Conservation (phyloP, 2,888 invertebrate species). For the Acanthopleura granulata region DNA sequence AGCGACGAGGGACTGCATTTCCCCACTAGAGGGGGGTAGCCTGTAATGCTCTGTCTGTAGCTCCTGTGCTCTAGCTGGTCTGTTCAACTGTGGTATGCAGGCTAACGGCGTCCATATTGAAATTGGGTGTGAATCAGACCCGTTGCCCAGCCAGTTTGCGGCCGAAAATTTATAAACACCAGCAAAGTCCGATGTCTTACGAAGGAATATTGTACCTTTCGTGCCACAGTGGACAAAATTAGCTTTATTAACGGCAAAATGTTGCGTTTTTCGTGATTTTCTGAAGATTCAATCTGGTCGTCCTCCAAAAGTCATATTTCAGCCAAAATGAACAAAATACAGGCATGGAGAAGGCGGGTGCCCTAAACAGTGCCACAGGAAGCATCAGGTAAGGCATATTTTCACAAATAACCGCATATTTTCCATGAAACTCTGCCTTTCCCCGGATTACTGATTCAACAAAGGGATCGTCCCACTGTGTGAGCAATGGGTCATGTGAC, state of each 20-base stretch:
- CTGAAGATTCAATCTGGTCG: background rate
- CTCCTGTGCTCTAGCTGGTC: background rate
- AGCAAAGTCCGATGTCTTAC: background rate
- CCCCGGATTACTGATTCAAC: background rate
- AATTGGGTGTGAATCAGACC: background rate
- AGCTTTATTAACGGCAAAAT: background rate
- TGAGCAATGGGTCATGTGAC: conserved; percentile 1
- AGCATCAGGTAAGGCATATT: background rate
- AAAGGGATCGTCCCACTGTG: background rate
- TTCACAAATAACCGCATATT: background rate
- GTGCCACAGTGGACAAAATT: background rate
- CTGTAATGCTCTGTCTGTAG: background rate
- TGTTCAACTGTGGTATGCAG: background rate
- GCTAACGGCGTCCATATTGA: background rate
- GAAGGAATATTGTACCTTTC: background rate
- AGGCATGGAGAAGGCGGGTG: background rate
- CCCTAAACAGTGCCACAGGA: background rate
- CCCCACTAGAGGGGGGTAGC: background rate
- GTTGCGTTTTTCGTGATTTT: no score
- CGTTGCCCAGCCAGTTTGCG: background rate
- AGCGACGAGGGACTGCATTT: background rate
- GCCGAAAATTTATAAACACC: background rate
- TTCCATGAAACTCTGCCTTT: conserved; percentile 5
- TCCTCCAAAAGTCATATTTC: background rate
- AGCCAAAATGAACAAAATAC: background rate